Evolutionary conservation across 2,797 vertebrate genomes (phyloP).

Genomic region (Scolopax rusticola): DNA sequence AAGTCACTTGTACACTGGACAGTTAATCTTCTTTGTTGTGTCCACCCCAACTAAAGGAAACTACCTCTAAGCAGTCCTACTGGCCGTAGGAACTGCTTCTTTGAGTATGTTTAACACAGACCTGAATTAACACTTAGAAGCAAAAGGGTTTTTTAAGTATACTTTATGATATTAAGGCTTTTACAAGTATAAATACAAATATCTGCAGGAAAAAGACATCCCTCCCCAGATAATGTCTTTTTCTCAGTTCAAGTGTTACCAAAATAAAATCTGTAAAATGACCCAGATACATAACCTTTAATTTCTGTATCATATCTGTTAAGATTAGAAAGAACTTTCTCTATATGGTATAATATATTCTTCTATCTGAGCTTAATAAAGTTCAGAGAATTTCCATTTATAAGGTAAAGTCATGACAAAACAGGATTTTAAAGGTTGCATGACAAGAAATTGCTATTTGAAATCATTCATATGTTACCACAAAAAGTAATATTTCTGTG

Average conservation of each 20-base stretch:
- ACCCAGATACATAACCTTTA: background rate
- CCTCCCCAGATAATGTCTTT: background rate
- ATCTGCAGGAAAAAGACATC: background rate
- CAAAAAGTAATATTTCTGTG: background rate
- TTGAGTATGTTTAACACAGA: background rate
- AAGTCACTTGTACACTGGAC: background rate
- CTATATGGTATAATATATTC: background rate
- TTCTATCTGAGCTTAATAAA: background rate
- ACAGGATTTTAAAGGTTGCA: background rate
- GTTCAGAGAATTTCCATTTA: background rate
- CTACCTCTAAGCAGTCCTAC: background rate
- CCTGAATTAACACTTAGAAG: background rate
- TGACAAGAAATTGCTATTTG: background rate
- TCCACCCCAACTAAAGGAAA: background rate
- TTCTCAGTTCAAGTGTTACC: background rate
- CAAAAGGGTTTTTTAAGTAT: background rate
- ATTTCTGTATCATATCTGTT: background rate
- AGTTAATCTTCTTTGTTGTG: background rate
- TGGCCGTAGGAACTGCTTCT: background rate
- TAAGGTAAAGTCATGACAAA: background rate
- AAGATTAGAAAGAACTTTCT: background rate
- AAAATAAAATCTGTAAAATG: background rate
- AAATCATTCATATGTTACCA: background rate
- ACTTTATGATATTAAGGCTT: background rate
- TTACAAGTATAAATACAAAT: background rate